Conservation (phyloP, 1,140 invertebrate species). For the Leucophenga varia region DNA sequence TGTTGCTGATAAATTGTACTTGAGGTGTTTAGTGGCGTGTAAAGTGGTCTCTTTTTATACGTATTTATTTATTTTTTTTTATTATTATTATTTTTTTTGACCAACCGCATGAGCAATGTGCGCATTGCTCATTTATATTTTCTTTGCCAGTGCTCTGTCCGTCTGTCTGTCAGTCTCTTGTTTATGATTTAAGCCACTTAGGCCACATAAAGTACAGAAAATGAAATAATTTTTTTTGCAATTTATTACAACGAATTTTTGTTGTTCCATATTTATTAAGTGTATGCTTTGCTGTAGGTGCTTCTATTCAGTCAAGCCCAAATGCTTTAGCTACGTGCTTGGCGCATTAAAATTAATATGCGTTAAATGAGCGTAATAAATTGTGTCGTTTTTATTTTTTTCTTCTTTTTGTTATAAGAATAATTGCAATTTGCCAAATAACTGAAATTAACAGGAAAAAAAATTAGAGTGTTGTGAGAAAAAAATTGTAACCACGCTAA, state of each 20-base stretch:
- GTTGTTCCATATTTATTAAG: no score
- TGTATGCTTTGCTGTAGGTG: no score
- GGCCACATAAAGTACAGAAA: no score
- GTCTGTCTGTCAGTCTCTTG: not conserved
- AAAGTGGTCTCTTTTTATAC: not conserved
- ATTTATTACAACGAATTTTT: no score
- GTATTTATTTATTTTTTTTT: not conserved
- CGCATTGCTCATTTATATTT: not conserved
- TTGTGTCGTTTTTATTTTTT: no score
- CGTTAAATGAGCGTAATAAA: conserved; percentile 18
- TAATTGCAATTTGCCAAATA: conserved; percentile 20
- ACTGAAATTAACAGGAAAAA: conserved; percentile 24
- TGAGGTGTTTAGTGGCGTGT: not conserved
- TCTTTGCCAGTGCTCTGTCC: not conserved
- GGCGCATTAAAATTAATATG: conserved; percentile 18
- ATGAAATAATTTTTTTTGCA: no score
- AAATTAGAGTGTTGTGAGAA: conserved; percentile 15
- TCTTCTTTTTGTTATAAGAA: conserved; percentile 4
- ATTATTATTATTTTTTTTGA: not conserved
- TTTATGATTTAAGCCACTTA: no score
- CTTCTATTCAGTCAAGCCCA: no score
- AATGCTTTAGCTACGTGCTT: not conserved
- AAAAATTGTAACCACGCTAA: conserved; percentile 39
- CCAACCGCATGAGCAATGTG: no score
- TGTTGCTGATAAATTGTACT: conserved; percentile 2